Evolutionary conservation across 2,113 vertebrate species (phyloP).

Genomic region (Grallaria varia): DNA sequence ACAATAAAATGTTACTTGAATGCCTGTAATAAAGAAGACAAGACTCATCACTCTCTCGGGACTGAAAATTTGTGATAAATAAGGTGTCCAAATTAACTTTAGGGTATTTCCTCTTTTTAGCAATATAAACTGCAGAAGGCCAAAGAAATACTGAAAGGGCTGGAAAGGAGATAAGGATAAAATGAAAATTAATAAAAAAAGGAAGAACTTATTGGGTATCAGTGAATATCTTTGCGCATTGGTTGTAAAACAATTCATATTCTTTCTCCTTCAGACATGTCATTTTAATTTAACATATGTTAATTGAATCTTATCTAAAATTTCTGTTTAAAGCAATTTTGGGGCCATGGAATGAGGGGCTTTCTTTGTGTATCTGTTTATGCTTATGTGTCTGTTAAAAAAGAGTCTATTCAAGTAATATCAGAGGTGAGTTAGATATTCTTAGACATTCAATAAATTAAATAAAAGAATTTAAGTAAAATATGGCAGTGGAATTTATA

Average conservation of each 20-base stretch:
- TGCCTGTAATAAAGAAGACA: neutral
- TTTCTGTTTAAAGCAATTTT: neutral
- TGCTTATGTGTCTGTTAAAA: neutral
- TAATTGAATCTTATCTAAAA: neutral
- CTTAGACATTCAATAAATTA: neutral
- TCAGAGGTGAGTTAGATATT: neutral
- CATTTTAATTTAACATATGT: neutral
- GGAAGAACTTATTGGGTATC: neutral
- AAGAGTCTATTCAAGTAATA: neutral
- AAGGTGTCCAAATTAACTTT: neutral
- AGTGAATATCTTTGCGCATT: fast-evolving
- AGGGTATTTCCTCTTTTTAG: neutral
- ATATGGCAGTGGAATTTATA: neutral
- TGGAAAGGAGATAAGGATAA: neutral
- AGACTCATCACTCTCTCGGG: neutral
- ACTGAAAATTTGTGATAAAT: neutral
- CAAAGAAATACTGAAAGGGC: neutral
- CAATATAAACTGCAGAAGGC: neutral
- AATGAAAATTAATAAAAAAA: neutral
- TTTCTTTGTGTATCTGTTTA: neutral
- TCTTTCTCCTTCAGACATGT: neutral
- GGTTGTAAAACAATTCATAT: neutral
- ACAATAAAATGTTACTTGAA: neutral
- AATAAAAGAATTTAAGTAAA: neutral
- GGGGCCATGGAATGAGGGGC: fast-evolving